Base-by-base conservation (phyloP, 1,140 invertebrate species). In the Asobara japonica region DNA sequence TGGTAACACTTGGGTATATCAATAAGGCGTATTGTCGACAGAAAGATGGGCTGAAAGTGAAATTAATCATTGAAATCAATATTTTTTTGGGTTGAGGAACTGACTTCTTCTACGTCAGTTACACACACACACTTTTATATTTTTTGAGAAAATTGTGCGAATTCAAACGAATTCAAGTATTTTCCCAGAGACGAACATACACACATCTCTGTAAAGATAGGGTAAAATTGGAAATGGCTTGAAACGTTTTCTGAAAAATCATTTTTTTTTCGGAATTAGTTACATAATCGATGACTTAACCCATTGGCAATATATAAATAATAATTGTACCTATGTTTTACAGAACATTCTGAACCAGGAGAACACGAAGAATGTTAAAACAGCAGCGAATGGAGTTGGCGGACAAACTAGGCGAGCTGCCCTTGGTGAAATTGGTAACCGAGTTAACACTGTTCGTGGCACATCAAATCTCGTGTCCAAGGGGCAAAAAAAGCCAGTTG, bases 341-440 rank as follows among this genome's bases (percentile, higher is more conserved):
- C 65, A 86, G 84, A 82, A 78, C 25, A 74, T 76, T 66, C 48
- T 69, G 16, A 86, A 86, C 64, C 84, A 85, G 73, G 86, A 87
- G 61, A 87, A 87, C 79, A 76, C 79, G 0, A 85, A 80, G 45
- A 84, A 82, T 71, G 20, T 77, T 4, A 84, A 85, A 66, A 75
- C 82, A n/a, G 74, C 75, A 11, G 18, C 74, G 18, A 69, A 72
- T 29, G 64, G 69, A 18, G 18, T 78, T n/a, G 41, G 80, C 29
- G 75, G 71, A 11, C 82, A 79, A 62, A 80, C 74, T 18, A 81
- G 82, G 29, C 80, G 85, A 77, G 78, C 86, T 8, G 84, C 79
- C 45, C 78, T 88, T 61, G 84, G 83, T 11, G 85, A 88, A 79
- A 86, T 88, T 71, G 83, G 86, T 5, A 88, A 88, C 61, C 84